These are phyloP conservation scores for Clarias laeviceps DNA, from an alignment of 2,797 vertebrate genomes.

Conservation along the genomic window DNA sequence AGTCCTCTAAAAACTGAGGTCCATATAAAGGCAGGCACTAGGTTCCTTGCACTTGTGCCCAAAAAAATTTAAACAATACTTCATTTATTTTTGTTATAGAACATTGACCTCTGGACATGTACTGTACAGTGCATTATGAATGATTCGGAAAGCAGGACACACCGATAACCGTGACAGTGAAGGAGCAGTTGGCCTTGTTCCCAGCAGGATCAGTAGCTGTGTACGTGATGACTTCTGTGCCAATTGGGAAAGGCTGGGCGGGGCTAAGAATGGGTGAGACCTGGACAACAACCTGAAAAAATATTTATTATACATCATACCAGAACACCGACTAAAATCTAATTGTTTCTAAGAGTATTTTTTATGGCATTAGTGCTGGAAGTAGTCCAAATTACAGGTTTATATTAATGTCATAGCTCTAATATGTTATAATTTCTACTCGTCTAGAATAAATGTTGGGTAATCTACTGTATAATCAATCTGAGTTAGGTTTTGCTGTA, in stretches of 20 bases:
- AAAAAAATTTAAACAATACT: background rate
- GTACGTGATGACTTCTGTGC: conserved; percentile 85
- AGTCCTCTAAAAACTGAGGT: background rate
- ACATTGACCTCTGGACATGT: background rate
- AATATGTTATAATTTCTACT: background rate
- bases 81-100: background rate
- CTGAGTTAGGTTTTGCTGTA: background rate
- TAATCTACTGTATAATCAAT: background rate
- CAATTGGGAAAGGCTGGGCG: conserved; percentile 89
- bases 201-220: conserved; percentile 80
- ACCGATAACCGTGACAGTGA: conserved; percentile 89
- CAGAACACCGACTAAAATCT: background rate
- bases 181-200: conserved; percentile 92
- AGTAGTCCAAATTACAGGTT: background rate
- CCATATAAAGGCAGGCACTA: conserved; percentile 3
- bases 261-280: conserved; percentile 89
- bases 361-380: background rate
- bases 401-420: background rate
- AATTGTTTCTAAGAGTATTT: background rate
- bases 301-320: background rate
- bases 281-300: conserved; percentile 81
- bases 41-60: background rate
- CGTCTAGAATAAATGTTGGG: background rate
- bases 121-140: background rate
- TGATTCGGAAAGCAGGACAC: conserved; percentile 63